Evolutionary conservation across 2,888 invertebrate species (phyloP).

Genomic region (Mimumesa dahlbomi): DNA sequence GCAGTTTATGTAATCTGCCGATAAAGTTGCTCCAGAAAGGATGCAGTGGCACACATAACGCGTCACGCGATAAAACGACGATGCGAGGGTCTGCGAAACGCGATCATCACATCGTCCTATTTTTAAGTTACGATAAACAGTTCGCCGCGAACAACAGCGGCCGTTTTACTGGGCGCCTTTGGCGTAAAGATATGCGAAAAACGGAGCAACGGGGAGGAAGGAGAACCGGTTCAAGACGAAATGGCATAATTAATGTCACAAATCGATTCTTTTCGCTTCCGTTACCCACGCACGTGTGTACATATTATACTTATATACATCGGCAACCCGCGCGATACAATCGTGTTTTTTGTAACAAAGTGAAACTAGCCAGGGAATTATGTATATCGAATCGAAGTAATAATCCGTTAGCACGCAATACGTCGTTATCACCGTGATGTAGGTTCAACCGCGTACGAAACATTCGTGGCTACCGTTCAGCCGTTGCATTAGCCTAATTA

Average conservation of each 20-base stretch:
- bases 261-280: neutral
- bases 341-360: neutral
- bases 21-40: constrained; percentile 30
- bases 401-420: constrained; percentile 1
- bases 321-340: neutral
- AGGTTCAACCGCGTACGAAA: neutral
- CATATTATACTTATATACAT: neutral
- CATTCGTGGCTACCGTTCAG: constrained; percentile 16
- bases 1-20: constrained; percentile 51
- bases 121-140: constrained; percentile 27
- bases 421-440: neutral
- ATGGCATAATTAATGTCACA: no score
- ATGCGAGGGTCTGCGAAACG: neutral
- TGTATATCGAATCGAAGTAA: neutral
- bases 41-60: constrained; percentile 6
- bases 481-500: no score
- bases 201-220: no score
- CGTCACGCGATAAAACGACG: constrained; percentile 19
- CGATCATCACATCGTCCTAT: constrained; percentile 12
- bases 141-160: neutral
- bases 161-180: neutral
- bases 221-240: no score
- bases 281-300: neutral
- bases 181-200: no score
- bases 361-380: constrained; percentile 5